A percentile compares a stretch with the other conserved stretches of the same genome.
phyloP scores from a whole-genome alignment of 2,797 vertebrate genomes.

The Limnodromus scolopaceus region DNA sequence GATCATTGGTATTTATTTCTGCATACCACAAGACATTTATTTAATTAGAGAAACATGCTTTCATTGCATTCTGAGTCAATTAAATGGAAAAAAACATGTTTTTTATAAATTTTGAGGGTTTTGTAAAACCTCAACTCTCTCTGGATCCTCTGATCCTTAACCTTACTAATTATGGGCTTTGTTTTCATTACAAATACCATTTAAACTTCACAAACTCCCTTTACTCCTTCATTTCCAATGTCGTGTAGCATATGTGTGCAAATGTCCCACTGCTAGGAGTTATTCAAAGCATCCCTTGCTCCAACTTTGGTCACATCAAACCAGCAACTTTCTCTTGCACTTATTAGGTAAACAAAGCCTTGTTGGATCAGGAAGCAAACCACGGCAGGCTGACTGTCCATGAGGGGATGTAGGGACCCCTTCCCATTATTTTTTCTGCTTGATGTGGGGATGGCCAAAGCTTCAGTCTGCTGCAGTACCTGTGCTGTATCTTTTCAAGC shows the following conservation, averaged over 20 bases:
- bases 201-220: constrained; percentile 1
- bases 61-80: constrained; percentile 43
- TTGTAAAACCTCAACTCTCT: constrained; percentile 37
- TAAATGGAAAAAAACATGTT: constrained; percentile 19
- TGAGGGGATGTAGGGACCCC: background rate
- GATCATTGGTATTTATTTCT: constrained; percentile 62
- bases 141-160: constrained; percentile 58
- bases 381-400: rapidly evolving
- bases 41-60: constrained; percentile 65
- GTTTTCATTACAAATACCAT: constrained; percentile 40
- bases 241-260: background rate
- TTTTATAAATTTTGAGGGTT: constrained; percentile 31
- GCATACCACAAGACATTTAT: constrained; percentile 26
- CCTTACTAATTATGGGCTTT: constrained; percentile 41
- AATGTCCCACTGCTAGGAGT: background rate
- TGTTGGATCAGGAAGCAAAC: background rate
- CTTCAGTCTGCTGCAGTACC: background rate
- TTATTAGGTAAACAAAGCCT: background rate
- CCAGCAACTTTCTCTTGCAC: background rate
- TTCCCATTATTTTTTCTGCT: background rate
- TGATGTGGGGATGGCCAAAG: background rate
- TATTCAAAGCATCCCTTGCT: background rate
- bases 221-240: background rate
- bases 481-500: background rate
- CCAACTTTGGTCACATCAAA: background rate